Evolutionary conservation across 2,113 vertebrate species (phyloP), one percentile per base, ranked within the genome.

Genomic region (Hyperopisus bebe): DNA sequence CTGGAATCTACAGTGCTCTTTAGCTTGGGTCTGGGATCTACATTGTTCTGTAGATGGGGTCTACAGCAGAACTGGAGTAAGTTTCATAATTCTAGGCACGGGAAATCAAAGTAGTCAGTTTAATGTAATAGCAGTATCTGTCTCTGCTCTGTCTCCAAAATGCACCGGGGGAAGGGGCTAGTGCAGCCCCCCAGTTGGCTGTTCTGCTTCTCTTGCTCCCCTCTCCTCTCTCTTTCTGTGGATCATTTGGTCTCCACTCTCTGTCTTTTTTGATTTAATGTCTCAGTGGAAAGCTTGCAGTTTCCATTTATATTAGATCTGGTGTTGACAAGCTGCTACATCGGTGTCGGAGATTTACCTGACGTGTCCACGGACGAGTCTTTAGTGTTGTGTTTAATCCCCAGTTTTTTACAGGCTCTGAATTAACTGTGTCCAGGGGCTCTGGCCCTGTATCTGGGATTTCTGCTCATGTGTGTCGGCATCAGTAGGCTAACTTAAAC

Each of bases 31-130:
- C 50, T 51, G 53, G 4, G 5, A 55, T 58, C 7, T 62, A 8
- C 9, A n/a, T 11, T 48, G 5, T 86, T 86, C 84, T 53, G 21
- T n/a, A n/a, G 11, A 50, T 19, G 27, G 48, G 3, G 15, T 86
- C 85, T 31, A 27, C 46, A 51, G 85, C 47, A 51, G 50, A 27
- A 27, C 50, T 51, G 50, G 85, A 35, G 47, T 53, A 53, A 13
- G 15, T 90, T 87, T 84, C 93, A 89, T 92, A 90, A 89, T 92
- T 82, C 70, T 77, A 39, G 70, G 27, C 42, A 7, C 8, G 1
- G 74, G n/a, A 74, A 42, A 46, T 55, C 9, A 85, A 51, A 46
- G 17, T n/a, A 50, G 31, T 74, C 10, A 27, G 47, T 53, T 86
- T 31, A 86, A 6, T 51, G 35, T 86, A 53, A 47, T 50, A 86